A percentile compares a stretch with the other conserved stretches of the same genome.
Evolutionary conservation across 2,113 vertebrate genomes (phyloP).

Genomic region (Hiodon tergisus): DNA sequence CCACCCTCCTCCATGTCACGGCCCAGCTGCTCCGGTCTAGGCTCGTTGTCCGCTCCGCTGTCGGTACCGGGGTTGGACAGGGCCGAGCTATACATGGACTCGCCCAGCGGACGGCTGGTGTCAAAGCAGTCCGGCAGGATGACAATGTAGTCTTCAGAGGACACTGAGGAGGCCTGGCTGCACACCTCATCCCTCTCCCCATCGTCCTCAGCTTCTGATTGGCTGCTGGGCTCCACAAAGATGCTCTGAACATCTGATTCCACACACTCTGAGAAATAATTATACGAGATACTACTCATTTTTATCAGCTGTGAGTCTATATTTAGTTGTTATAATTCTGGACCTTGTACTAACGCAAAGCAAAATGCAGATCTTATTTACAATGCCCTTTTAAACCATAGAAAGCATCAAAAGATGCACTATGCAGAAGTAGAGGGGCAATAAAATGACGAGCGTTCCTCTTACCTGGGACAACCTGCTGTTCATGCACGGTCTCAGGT

Average conservation of each 20-base stretch:
- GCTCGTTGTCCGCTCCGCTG: slow-evolving; percentile 39
- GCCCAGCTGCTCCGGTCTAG: slow-evolving; percentile 37
- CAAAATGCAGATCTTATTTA: too few species aligned
- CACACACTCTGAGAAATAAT: slow-evolving; percentile 7
- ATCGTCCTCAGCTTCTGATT: slow-evolving; percentile 40
- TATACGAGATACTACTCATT: too few species aligned
- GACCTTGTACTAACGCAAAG: too few species aligned
- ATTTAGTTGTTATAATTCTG: too few species aligned
- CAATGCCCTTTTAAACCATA: too few species aligned
- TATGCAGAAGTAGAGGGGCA: neutral
- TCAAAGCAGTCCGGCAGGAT: slow-evolving; percentile 95
- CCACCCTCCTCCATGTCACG: slow-evolving; percentile 24
- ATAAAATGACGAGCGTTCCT: neutral
- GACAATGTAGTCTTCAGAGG: slow-evolving; percentile 91
- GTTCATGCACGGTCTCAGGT: slow-evolving; percentile 32
- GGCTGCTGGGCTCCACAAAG: slow-evolving; percentile 15
- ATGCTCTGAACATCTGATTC: slow-evolving; percentile 20
- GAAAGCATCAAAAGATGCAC: neutral
- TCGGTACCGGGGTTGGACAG: slow-evolving; percentile 74
- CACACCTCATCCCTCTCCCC: slow-evolving; percentile 80
- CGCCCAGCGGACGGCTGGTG: slow-evolving; percentile 83
- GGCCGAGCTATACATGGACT: slow-evolving; percentile 89
- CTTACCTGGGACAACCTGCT: slow-evolving; percentile 45
- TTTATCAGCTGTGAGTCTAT: too few species aligned
- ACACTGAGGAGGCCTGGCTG: slow-evolving; percentile 83